Evolutionary conservation across 2,113 vertebrate species (phyloP).

Genomic region (Alectura lathami): DNA sequence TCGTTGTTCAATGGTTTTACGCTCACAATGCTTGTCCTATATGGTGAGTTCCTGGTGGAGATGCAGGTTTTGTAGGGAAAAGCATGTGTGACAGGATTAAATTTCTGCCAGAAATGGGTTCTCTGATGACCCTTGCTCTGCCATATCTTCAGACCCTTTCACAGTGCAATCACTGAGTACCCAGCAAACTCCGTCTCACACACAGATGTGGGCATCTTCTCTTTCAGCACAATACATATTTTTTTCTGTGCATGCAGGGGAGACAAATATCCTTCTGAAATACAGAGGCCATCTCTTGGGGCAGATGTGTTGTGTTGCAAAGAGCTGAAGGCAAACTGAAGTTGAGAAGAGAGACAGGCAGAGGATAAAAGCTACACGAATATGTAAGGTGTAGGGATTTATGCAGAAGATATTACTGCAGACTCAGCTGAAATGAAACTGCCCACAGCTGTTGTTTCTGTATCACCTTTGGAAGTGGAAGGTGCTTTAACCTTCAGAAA

Average conservation of each 20-base stretch:
- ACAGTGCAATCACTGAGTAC: background rate
- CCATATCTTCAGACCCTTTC: background rate
- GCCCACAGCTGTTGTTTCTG: background rate
- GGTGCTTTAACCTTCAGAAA: background rate
- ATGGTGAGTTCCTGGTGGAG: background rate
- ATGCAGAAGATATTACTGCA: background rate
- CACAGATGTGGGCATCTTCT: background rate
- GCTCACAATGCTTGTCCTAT: accelerated
- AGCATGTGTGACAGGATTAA: background rate
- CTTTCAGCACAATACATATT: background rate
- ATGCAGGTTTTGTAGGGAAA: background rate
- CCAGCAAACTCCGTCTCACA: background rate
- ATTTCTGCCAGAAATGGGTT: background rate
- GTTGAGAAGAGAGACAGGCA: background rate
- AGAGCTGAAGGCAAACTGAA: background rate
- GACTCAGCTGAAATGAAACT: conserved; percentile 14
- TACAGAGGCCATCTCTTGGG: background rate
- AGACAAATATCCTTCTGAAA: background rate
- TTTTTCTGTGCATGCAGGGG: background rate
- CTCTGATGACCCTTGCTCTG: background rate
- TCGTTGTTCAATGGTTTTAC: background rate
- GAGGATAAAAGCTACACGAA: conserved; percentile 12
- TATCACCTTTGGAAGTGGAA: background rate
- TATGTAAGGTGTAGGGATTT: background rate
- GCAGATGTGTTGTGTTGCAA: background rate